Base-by-base conservation (phyloP, 2,113 vertebrate species). In the Brienomyrus brachyistius region DNA sequence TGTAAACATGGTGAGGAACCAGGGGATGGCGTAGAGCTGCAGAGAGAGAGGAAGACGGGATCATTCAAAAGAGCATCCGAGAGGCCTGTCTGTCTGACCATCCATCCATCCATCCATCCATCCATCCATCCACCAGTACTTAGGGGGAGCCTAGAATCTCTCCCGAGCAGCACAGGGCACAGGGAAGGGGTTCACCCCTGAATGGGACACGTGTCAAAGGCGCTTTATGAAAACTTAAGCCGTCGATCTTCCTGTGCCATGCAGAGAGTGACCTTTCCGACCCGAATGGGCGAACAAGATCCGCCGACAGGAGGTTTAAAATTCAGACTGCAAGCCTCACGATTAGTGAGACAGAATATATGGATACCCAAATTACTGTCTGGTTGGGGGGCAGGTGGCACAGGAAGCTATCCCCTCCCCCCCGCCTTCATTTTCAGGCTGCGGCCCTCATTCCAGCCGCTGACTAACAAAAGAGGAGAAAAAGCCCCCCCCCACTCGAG, bases 1-100 rank as follows among this genome's bases (percentile, higher is more conserved):
- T 93, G 98, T 99, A 94, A 99, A 99, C 98, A 99, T 99, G 10
- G 98, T 99, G 84, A 99, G 97, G 95, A 99, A 99, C 98, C 98
- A 99, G 31, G 98, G 98, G 92, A 99, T 99, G 0, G 98, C 98
- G 90, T 99, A 99, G 2, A 99, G 97, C 98, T 99, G 95, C 56
- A 90, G 88, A 86, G 90, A 83, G 90, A 52, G 77, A 43, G 80
- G 90, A 52, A 89, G 27, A 89, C 1, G 84, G 62, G 80, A n/a
- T 90, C 19, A 90, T 2, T 19, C 15, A 11, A 11, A 77, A 9
- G 27, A 77, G 31, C 31, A 35, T 77, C 40, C 15, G 17, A 77
- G 35, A 77, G 31, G 66, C 31, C 4, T n/a, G 23, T 62, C 56
- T 27, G 4, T 70, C 66, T 31, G 31, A 31, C 31, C 10, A 5